Evolutionary conservation across 92 coral and sea anemone species (phyloP), one percentile per base, ranked within the genome.

Genomic region (Micromussa lordhowensis): DNA sequence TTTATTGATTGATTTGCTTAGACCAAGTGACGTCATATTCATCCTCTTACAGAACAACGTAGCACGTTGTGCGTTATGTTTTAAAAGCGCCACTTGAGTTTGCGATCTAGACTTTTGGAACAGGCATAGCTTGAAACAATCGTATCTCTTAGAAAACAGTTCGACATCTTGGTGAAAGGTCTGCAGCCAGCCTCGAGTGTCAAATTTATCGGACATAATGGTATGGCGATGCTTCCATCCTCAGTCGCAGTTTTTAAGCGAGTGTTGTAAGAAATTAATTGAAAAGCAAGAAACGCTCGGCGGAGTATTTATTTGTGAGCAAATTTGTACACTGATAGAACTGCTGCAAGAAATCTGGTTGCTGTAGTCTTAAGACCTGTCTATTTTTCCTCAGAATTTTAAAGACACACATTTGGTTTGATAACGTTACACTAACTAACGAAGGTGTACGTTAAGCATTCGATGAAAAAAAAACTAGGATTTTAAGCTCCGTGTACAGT

Each of bases 11-110:
- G 44, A 48, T 49, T 49, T 18, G n/a, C 51, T 69, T 22, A 66
- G 17, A 28, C 34, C 34, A 35, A 36, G 15, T 73, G 78, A 84
- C 88, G 88, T 84, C 86, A 84, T n/a, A 29, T 6, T n/a, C 8
- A 17, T 15, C 57, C 70, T 54, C 68, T 14, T 74, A 19, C 75
- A 75, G 81, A 36, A 57, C 58, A 18, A 57, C 79, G 59, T 35
- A 10, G 29, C 57, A 75, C 88, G 88, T 75, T 55, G 26, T 24
- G 19, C 36, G 73, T 14, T 74, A 38, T 49, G 40, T 74, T 74
- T 57, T 55, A 22, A 34, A 35, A 73, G 55, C 49, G 30, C 19
- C 72, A 36, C 66, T 34, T 75, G 30, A 31, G 81, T 14, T 75
- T 68, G 58, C 18, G 38, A 34, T 24, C 30, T 58, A 36, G 81